Percentiles rank a stretch among this genome's conserved stretches.
phyloP scores from a whole-genome alignment of 1,140 invertebrate genomes.

The Portunus trituberculatus region DNA sequence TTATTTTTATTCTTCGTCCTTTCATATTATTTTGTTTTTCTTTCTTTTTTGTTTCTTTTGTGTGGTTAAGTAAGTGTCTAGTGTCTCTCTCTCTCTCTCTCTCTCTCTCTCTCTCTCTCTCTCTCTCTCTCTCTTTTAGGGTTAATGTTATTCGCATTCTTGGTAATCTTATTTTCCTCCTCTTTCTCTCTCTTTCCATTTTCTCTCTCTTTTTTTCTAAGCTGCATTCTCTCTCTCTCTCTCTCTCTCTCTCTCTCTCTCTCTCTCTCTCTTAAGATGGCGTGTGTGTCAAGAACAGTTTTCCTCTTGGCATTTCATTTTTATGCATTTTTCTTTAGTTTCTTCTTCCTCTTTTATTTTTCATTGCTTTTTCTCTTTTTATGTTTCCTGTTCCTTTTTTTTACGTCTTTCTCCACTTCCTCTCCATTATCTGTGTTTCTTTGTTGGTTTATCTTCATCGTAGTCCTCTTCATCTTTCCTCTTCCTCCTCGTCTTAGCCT shows the following conservation, averaged over 20 bases:
- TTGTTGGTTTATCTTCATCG: too few species aligned
- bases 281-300: too few species aligned
- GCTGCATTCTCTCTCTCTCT: not conserved
- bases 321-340: not conserved
- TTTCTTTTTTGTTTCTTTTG: too few species aligned
- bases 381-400: too few species aligned
- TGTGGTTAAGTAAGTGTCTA: too few species aligned
- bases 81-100: too few species aligned
- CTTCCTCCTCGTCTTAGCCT: not conserved
- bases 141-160: too few species aligned
- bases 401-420: too few species aligned
- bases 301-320: not conserved
- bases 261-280: too few species aligned
- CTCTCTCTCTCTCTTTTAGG: not conserved
- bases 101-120: slow-evolving; percentile 1
- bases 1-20: too few species aligned
- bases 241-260: not conserved
- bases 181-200: not conserved
- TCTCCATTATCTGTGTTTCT: too few species aligned
- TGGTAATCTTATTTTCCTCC: not conserved
- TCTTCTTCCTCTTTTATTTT: not conserved
- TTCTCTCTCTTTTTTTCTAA: not conserved
- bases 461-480: not conserved
- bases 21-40: too few species aligned
- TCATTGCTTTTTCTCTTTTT: not conserved